Base-by-base conservation (phyloP, 2,797 vertebrate species). In the Poeciliopsis gracilis region DNA sequence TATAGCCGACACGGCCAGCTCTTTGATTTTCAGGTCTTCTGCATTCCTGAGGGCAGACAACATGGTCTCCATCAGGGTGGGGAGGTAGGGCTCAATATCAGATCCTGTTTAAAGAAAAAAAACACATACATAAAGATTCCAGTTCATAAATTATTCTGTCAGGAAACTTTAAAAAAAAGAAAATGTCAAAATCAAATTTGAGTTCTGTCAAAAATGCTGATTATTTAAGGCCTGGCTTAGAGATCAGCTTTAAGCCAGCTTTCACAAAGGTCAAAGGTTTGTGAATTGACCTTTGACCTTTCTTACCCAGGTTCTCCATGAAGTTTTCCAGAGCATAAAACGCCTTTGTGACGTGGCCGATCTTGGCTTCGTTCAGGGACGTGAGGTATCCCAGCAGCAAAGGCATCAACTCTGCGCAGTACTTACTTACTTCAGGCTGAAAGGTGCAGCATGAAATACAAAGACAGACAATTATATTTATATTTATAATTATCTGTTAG, bases 271-370 rank as follows among this genome's bases (percentile, higher is more conserved):
- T 33, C 1, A 33, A 33, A 33, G 33, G 33, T 72, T 4, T 10
- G 16, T 10, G 71, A 18, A 49, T 53, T 13, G 70, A 18, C 63
- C 0, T 1, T 2, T 71, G 0, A 41, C 45, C 70, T 61, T 70
- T 55, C n/a, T 90, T 88, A 98, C 97, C 97, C 6, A 98, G 91
- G 82, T 96, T 97, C 89, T 98, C 97, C 90, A 98, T 94, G 71
- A 98, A 97, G 92, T 98, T 98, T 92, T 98, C 97, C 61, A 98
- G 91, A 3, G 97, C 97, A 11, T 98, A 98, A 91, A 97, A 98
- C 53, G 96, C 97, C 89, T 97, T 97, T 0, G 96, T 96, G 76
- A 98, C 92, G 45, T 98, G 97, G 43, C 95, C 93, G 0, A 95
- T 93, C 71, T 96, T 96, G 72, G 94, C 91, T 2, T 94, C 86